Evolutionary conservation across 2,797 vertebrate genomes (phyloP), one percentile per base, ranked within the genome.

Genomic region (Hydrolagus colliei): DNA sequence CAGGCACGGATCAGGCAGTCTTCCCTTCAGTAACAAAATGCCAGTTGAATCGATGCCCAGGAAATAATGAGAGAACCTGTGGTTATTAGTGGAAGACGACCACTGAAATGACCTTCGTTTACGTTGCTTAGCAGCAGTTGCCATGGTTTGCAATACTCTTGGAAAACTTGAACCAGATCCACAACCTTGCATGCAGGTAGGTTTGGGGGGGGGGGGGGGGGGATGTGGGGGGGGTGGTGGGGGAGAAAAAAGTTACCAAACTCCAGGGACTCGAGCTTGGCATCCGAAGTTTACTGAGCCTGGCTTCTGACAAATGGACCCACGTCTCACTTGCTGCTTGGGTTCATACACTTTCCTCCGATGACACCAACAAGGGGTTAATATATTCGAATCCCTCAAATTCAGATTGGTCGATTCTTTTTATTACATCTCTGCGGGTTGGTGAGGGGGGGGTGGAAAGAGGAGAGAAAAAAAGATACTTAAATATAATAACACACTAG

Each of bases 311-410:
- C 86, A 88, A 87, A 86, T 10, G 82, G 85, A 73, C 86, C 12
- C 73, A 88, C 88, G 92, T 84, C 61, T 52, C 79, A 84, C 35
- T 68, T 84, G 79, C 16, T 18, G 14, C 32, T 84, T 35, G 79
- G 41, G 2, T 92, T 98, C 96, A 99, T 96, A 97, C 95, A 0
- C 96, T 95, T 93, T 99, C 97, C 89, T 99, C 97, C 4, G 95
- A 91, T 89, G 97, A 96, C 87, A 98, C 94, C 94, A 99, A 94
- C 91, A 98, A 92, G 0, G 97, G 98, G 91, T 98, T 98, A 93
- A 98, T 99, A 90, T 99, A 99, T 92, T 99, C 98, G 84, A 99
- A 99, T 88, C 98, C 98, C 92, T 98, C 97, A 85, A 99, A 99
- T 89, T 99, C 98, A 0, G 98, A 97, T 94, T 99, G 98, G 93